These are phyloP conservation scores for Sinohyriopsis cumingii DNA, from an alignment of 2,888 invertebrate genomes.

Conservation along the genomic window DNA sequence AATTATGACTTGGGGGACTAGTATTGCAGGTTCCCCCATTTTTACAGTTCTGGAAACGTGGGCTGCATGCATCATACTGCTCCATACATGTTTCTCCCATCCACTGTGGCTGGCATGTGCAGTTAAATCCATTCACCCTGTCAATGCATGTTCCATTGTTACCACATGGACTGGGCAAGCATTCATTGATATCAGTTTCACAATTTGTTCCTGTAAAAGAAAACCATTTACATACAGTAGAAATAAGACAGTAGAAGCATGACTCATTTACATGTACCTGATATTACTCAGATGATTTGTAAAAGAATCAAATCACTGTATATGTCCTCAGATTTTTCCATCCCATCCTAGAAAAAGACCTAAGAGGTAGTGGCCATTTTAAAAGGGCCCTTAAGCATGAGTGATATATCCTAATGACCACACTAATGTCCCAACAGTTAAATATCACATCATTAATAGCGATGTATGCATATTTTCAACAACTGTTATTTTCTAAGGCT, in stretches of 20 bases:
- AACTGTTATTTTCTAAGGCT: no score
- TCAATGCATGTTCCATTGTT: conserved; percentile 48
- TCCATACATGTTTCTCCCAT: conserved; percentile 54
- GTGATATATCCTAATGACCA: no score
- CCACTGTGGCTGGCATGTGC: conserved; percentile 45
- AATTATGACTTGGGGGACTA: conserved; percentile 73
- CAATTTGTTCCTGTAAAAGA: conserved; percentile 80
- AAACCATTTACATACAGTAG: not conserved
- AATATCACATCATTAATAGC: no score
- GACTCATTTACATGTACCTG: not conserved
- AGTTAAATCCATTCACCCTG: conserved; percentile 47
- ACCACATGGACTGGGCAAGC: conserved; percentile 35
- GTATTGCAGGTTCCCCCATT: conserved; percentile 53
- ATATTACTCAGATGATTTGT: no score
- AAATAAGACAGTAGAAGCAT: not conserved
- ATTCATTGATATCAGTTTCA: conserved; percentile 73
- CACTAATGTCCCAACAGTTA: no score
- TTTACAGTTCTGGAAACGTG: conserved; percentile 41
- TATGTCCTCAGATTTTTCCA: no score
- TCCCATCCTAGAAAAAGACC: no score
- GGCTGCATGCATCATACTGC: conserved; percentile 51
- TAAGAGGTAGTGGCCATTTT: no score
- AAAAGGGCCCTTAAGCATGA: no score
- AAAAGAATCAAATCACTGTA: no score
- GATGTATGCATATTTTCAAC: no score